Evolutionary conservation across 2,888 invertebrate genomes (phyloP).

Genomic region (Macaria notata): DNA sequence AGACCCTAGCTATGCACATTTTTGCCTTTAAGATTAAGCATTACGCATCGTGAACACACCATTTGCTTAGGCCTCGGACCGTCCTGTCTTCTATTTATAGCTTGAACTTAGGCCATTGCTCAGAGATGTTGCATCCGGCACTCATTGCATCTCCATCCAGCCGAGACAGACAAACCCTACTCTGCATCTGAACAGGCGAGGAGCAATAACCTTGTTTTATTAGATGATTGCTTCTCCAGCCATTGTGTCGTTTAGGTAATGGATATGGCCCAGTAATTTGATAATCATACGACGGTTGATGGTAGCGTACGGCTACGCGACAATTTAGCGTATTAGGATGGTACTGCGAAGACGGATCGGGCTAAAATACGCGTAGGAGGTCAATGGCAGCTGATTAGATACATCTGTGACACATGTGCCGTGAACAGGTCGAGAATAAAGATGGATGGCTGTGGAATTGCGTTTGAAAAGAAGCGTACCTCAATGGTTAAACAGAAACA

Average conservation of each 20-base stretch:
- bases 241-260: slow-evolving; percentile 37
- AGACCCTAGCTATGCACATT: too few relatives aligned
- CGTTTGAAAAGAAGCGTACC: slow-evolving; percentile 6
- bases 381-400: slow-evolving; percentile 17
- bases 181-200: slow-evolving; percentile 23
- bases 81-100: neutral
- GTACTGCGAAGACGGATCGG: slow-evolving; percentile 14
- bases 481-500: neutral
- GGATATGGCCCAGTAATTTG: slow-evolving; percentile 34
- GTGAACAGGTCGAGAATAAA: slow-evolving; percentile 9
- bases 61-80: too few relatives aligned
- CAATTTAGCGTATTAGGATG: slow-evolving; percentile 24
- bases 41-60: too few relatives aligned
- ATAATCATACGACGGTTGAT: slow-evolving; percentile 29
- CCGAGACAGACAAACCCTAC: slow-evolving; percentile 40
- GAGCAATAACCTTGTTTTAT: slow-evolving; percentile 50
- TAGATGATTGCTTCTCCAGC: slow-evolving; percentile 44
- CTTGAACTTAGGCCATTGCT: slow-evolving; percentile 4
- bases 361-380: slow-evolving; percentile 21
- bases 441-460: slow-evolving; percentile 10
- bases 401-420: slow-evolving; percentile 8
- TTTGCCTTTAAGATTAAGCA: too few relatives aligned
- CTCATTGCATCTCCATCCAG: slow-evolving; percentile 48
- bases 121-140: slow-evolving; percentile 1
- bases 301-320: slow-evolving; percentile 30